Base-by-base conservation (phyloP, 2,797 vertebrate genomes). In the Takifugu ocellatus region DNA sequence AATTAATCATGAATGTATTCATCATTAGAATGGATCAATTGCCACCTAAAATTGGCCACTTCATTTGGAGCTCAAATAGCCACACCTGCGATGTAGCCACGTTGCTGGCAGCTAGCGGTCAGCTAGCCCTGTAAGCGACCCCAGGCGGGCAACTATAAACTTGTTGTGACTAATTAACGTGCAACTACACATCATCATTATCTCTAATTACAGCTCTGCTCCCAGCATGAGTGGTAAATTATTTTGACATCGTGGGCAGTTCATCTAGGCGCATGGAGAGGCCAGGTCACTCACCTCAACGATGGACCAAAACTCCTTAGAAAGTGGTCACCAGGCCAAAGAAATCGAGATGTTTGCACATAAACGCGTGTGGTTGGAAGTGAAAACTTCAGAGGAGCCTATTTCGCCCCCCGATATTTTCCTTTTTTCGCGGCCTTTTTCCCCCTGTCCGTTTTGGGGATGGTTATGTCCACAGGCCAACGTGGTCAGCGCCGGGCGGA, bases 241-340 rank as follows among this genome's bases (percentile, higher is more conserved):
- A 10, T 7, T 33, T 33, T 33, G 1, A 9, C 31, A 10, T 33
- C 8, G 5, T 33, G 31, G 31, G 10, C 8, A 2, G 31, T 33
- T 33, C 31, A 33, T 33, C 8, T 7, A 33, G 31, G 31, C 17
- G 24, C n/a, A 24, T 21, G 3, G 17, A 46, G 2, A 29, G 45
- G 51, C 16, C 55, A 49, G 36, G 48, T 66, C 48, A 81, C 80
- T 83, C 67, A 81, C 80, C 83, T 21, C 45, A n/a, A 31, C 12
- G 5, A 1, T 1, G 17, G 16, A 56, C 54, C 25, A 17, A 24
- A 31, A 3, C 5, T n/a, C 10, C 24, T 5, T 5, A 1, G 33
- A 7, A 53, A 46, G 55, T 39, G 39, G 29, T 12, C 56, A 17
- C 15, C 5, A 4, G 10, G 36, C 33, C 25, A 54, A 7, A 56